Evolutionary conservation across 2,888 invertebrate genomes (phyloP), one percentile per base, ranked within the genome.

Genomic region (Diplazon laetatorius): DNA sequence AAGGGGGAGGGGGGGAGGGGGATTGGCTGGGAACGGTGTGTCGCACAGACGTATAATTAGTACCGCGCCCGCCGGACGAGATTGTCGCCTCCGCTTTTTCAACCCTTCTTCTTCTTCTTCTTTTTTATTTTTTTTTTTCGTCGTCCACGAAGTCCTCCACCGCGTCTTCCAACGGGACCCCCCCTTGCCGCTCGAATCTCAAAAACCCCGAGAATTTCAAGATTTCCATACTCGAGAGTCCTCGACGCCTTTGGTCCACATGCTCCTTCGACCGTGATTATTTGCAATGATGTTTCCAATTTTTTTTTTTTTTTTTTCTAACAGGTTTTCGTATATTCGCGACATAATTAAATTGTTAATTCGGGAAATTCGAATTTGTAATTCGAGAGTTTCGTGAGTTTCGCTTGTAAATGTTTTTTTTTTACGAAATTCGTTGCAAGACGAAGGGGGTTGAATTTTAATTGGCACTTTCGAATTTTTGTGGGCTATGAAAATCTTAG

Each of bases 41-140:
- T 55, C 55, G 55, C 55, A 42, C 42, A 62, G 75, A 75, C 68
- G 62, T 48, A 60, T 69, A 75, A 75, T 75, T 75, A 69, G 55
- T 55, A 75, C 37, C 62, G 30, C 62, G 62, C 55, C 55, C 44
- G 68, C 37, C 62, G 62, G 69, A 69, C 46, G 39, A 62, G 62
- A 62, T 62, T 62, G 62, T 62, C 62, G 62, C 62, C 46, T 22
- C 30, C 46, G 46, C 62, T 62, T 69, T 60, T 62, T 30, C 55
- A 35, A 9, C 68, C 69, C 22, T 46, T 42, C 14, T 37, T 6
- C 20, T 5, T 48, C 59, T 37, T 37, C 14, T 16, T 25, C 42
- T 20, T 6, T 2, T 30, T 16, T 55, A 14, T 30, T 60, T 44
- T 25, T 35, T 22, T 16, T 30, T 9, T 16, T 5, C 8, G 16